phyloP scores from a whole-genome alignment of 1,140 invertebrate species.

The Listronotus oregonensis region DNA sequence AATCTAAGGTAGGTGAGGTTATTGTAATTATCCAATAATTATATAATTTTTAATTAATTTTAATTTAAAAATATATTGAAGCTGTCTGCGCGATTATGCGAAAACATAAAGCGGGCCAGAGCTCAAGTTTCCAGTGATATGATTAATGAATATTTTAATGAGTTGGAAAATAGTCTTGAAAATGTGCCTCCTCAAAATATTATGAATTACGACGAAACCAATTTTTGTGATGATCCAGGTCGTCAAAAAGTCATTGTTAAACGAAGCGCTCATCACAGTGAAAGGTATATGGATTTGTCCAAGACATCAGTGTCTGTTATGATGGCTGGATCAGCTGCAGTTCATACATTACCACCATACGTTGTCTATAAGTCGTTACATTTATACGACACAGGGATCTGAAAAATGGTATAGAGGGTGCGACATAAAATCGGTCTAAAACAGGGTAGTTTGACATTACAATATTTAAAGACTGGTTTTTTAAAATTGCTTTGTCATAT shows the following conservation, averaged over 20 bases:
- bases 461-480: too few relatives aligned
- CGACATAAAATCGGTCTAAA: not conserved
- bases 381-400: not conserved
- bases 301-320: not conserved
- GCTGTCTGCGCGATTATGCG: not conserved
- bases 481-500: too few relatives aligned
- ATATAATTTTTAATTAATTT: too few relatives aligned
- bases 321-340: not conserved
- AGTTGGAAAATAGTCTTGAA: constrained; percentile 36
- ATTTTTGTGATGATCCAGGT: constrained; percentile 55
- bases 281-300: constrained; percentile 49
- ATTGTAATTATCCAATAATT: too few relatives aligned
- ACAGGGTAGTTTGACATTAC: too few relatives aligned
- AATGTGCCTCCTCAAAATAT: constrained; percentile 39
- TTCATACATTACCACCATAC: not conserved
- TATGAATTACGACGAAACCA: constrained; percentile 57
- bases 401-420: not conserved
- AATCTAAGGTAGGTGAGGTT: too few relatives aligned
- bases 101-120: constrained; percentile 19
- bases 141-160: not conserved
- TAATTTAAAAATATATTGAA: too few relatives aligned
- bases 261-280: constrained; percentile 50
- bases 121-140: not conserved
- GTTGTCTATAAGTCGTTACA: not conserved
- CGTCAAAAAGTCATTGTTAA: constrained; percentile 48